Evolutionary conservation across 1,140 invertebrate genomes (phyloP).

Genomic region (Lepeophtheirus salmonis): DNA sequence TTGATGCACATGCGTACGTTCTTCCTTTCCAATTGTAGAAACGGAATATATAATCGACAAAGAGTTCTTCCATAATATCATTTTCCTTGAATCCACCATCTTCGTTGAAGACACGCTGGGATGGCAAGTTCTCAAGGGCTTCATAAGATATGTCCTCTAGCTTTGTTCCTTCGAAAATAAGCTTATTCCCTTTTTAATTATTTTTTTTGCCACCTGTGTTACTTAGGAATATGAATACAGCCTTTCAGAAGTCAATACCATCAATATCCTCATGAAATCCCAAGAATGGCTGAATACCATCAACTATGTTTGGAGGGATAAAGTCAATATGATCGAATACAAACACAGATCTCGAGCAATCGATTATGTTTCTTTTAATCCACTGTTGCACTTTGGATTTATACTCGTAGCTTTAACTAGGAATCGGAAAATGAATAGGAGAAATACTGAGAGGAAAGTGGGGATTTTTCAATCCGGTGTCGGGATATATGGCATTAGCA

Average conservation of each 20-base stretch:
- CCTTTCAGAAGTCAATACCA: constrained; percentile 37
- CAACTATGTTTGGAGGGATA: constrained; percentile 60
- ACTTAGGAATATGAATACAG: constrained; percentile 76
- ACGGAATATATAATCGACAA: constrained; percentile 87
- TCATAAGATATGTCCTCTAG: constrained; percentile 44
- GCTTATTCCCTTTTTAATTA: constrained; percentile 36
- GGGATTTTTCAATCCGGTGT: constrained; percentile 46
- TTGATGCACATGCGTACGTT: constrained; percentile 54
- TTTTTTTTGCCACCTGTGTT: constrained; percentile 59
- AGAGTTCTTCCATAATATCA: constrained; percentile 51
- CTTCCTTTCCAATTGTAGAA: constrained; percentile 64
- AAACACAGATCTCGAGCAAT: constrained; percentile 59
- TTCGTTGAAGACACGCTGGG: constrained; percentile 50
- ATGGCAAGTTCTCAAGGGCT: constrained; percentile 55
- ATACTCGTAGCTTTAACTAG: constrained; percentile 30
- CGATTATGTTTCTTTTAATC: constrained; percentile 39
- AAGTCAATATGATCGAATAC: constrained; percentile 96
- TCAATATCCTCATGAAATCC: constrained; percentile 50
- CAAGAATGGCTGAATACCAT: constrained; percentile 66
- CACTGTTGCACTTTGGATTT: constrained; percentile 36
- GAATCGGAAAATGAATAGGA: constrained; percentile 50
- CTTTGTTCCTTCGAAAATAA: constrained; percentile 41
- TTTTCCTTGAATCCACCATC: constrained; percentile 56
- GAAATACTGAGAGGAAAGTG: constrained; percentile 64
- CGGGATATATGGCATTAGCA: constrained; percentile 45